A percentile compares a stretch with the other conserved stretches of the same genome.
These are phyloP conservation scores for Zaprionus taronus DNA, from an alignment of 1,140 invertebrate species.

Conservation along the genomic window DNA sequence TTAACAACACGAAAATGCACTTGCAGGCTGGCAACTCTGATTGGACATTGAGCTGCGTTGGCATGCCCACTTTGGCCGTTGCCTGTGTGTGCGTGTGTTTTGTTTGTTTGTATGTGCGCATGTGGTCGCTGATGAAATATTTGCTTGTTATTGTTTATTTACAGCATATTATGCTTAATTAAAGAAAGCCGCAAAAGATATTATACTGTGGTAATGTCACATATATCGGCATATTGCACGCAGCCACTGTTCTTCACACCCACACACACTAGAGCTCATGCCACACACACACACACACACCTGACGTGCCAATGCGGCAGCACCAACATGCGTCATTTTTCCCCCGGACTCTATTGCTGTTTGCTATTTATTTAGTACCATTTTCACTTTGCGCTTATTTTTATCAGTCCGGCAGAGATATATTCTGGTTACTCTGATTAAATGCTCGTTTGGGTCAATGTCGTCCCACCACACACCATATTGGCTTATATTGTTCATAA, in stretches of 20 bases:
- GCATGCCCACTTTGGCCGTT: slow-evolving; percentile 40
- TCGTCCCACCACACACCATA: slow-evolving; percentile 14
- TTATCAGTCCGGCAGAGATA: slow-evolving; percentile 29
- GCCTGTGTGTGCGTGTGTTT: not conserved
- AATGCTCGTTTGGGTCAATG: slow-evolving; percentile 24
- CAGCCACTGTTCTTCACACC: slow-evolving; percentile 1
- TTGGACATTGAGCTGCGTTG: slow-evolving; percentile 53
- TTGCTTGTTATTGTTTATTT: slow-evolving; percentile 29
- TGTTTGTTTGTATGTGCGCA: not conserved
- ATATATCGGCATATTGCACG: slow-evolving; percentile 18
- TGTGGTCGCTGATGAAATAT: slow-evolving; percentile 30
- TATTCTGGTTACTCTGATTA: slow-evolving; percentile 20
- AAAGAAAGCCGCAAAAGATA: slow-evolving; percentile 12
- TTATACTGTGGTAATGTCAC: slow-evolving; percentile 19
- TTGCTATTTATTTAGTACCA: slow-evolving; percentile 50
- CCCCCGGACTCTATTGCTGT: slow-evolving; percentile 31
- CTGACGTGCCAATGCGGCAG: slow-evolving; percentile 38
- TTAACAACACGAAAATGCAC: slow-evolving; percentile 25
- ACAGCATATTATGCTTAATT: slow-evolving; percentile 12
- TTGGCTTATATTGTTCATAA: slow-evolving; percentile 19
- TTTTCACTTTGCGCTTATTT: slow-evolving; percentile 52
- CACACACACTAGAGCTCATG: not conserved
- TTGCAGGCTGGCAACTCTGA: slow-evolving; percentile 49
- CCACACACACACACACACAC: slow-evolving; percentile 21
- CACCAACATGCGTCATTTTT: slow-evolving; percentile 50